Evolutionary conservation across 2,113 vertebrate species (phyloP).

Genomic region (Hippolais icterina): DNA sequence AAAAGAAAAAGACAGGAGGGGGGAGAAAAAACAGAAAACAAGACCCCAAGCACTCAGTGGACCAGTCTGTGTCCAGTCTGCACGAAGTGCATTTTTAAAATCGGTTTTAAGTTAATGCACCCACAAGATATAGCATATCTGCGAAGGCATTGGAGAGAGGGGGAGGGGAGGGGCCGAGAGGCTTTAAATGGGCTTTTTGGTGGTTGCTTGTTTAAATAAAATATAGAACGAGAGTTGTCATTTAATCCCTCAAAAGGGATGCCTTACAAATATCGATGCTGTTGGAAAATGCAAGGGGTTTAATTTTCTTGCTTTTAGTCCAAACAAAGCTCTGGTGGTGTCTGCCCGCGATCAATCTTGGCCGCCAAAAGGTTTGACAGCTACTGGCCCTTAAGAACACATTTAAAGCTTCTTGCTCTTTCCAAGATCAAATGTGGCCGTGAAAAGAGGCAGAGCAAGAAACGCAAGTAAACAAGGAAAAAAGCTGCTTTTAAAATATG

Average conservation of each 20-base stretch:
- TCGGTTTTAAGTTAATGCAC: slow-evolving; percentile 66
- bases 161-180: slow-evolving; percentile 55
- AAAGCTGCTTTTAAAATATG: slow-evolving; percentile 67
- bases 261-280: slow-evolving; percentile 78
- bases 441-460: slow-evolving; percentile 83
- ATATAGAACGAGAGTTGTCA: slow-evolving; percentile 67
- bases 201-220: slow-evolving; percentile 70
- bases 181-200: slow-evolving; percentile 62
- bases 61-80: neutral
- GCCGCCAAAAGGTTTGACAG: slow-evolving; percentile 98
- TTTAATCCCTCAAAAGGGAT: slow-evolving; percentile 62
- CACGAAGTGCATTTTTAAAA: slow-evolving; percentile 54
- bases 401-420: slow-evolving; percentile 94
- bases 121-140: slow-evolving; percentile 53
- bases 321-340: slow-evolving; percentile 97
- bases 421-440: slow-evolving; percentile 89
- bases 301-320: slow-evolving; percentile 97
- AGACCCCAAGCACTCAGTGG: neutral
- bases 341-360: slow-evolving; percentile 96
- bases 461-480: slow-evolving; percentile 81
- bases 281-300: slow-evolving; percentile 77
- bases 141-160: slow-evolving; percentile 58
- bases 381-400: slow-evolving; percentile 97
- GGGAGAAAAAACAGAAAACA: neutral
- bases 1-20: fast-evolving